A percentile compares a stretch with the other conserved stretches of the same genome.
Evolutionary conservation across 1,140 invertebrate genomes (phyloP).

Genomic region (Drosophila burlai): DNA sequence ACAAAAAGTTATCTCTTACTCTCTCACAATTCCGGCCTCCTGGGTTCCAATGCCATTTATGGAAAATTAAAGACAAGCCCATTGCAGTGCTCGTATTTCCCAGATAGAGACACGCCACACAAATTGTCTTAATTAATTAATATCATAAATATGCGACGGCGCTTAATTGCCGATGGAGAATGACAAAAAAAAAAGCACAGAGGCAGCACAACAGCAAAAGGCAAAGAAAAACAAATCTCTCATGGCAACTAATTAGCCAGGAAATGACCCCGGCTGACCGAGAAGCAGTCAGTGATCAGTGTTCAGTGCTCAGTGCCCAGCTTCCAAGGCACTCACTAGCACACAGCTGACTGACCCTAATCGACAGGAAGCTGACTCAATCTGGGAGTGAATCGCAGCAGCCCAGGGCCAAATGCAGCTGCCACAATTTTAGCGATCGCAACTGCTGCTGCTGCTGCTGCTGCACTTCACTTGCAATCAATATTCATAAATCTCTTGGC

Average conservation of each 20-base stretch:
- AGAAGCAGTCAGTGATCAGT: conserved; percentile 45
- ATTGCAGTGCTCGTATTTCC: conserved; percentile 53
- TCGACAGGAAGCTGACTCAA: conserved; percentile 83
- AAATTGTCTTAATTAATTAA: conserved; percentile 82
- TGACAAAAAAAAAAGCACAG: conserved; percentile 9
- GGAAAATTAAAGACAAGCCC: conserved; percentile 37
- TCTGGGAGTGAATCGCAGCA: conserved; percentile 52
- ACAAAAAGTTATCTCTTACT: neutral
- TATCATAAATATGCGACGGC: conserved; percentile 78
- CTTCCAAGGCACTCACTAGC: conserved; percentile 23
- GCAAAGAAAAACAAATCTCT: conserved; percentile 59
- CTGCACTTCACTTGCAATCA: conserved; percentile 75
- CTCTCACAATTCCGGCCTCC: conserved; percentile 10
- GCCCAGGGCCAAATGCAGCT: conserved; percentile 45
- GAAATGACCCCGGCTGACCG: conserved; percentile 81
- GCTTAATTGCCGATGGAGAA: conserved; percentile 69
- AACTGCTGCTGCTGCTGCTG: conserved; percentile 31
- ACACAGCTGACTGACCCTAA: conserved; percentile 75
- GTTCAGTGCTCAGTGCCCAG: conserved; percentile 4
- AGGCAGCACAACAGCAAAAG: conserved; percentile 7
- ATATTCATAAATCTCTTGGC: conserved; percentile 78
- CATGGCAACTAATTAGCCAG: conserved; percentile 81
- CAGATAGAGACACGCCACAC: conserved; percentile 55
- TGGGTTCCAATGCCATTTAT: conserved; percentile 40
- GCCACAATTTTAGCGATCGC: conserved; percentile 33